Evolutionary conservation across 2,113 vertebrate genomes (phyloP).

Genomic region (Takifugu flavidus): DNA sequence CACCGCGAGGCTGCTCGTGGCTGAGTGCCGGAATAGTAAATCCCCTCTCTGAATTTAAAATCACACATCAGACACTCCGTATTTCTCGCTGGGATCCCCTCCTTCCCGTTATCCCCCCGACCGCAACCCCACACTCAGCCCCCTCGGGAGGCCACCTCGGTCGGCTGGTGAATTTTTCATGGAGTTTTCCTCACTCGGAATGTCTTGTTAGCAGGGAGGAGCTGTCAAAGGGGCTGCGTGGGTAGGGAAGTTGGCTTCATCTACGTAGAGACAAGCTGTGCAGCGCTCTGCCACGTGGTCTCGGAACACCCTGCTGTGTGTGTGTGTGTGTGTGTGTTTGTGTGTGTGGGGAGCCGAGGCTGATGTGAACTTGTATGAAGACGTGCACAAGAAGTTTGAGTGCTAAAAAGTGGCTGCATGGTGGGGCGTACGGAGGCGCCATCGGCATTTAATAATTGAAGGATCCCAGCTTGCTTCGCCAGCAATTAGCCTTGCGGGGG

Average conservation of each 20-base stretch:
- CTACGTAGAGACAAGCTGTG: slow-evolving; percentile 43
- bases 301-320: slow-evolving; percentile 26
- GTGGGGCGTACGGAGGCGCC: neutral
- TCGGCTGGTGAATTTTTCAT: slow-evolving; percentile 58
- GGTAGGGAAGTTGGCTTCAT: slow-evolving; percentile 54
- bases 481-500: slow-evolving; percentile 5
- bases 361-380: slow-evolving; percentile 34
- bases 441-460: slow-evolving; percentile 34
- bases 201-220: slow-evolving; percentile 26
- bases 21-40: slow-evolving; percentile 58
- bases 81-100: slow-evolving; percentile 46
- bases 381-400: slow-evolving; percentile 17
- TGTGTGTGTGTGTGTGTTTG: neutral
- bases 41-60: slow-evolving; percentile 58
- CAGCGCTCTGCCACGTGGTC: slow-evolving; percentile 34
- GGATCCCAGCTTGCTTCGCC: neutral
- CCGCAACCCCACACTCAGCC: slow-evolving; percentile 32
- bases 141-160: slow-evolving; percentile 49
- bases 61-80: slow-evolving; percentile 49
- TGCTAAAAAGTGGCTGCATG: neutral
- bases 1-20: slow-evolving; percentile 42
- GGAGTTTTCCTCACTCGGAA: slow-evolving; percentile 25
- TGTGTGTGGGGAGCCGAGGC: slow-evolving; percentile 6
- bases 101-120: slow-evolving; percentile 27
- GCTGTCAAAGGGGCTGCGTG: slow-evolving; percentile 41